Conservation (phyloP, 2,797 vertebrate species). For the Poecilia picta region DNA sequence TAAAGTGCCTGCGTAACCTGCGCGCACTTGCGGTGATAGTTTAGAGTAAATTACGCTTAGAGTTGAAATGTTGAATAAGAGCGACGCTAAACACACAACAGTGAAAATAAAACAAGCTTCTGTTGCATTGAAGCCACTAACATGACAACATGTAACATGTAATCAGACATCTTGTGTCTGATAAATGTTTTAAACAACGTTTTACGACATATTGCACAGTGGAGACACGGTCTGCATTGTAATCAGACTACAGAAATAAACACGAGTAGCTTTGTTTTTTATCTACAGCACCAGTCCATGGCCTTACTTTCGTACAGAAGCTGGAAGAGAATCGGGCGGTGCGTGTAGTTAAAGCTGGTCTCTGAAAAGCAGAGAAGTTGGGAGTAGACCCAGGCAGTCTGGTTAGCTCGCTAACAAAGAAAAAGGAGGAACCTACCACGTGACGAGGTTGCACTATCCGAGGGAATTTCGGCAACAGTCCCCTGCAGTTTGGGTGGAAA, state of each 20-base stretch:
- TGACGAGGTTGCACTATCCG: constrained; percentile 93
- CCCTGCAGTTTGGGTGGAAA: constrained; percentile 86
- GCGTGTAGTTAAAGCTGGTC: constrained; percentile 28
- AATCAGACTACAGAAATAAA: constrained; percentile 64
- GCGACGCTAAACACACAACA: not conserved
- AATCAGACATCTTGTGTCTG: constrained; percentile 9
- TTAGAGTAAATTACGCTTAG: constrained; percentile 42
- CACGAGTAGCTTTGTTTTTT: constrained; percentile 22
- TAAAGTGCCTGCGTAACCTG: constrained; percentile 33
- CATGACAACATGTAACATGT: not conserved
- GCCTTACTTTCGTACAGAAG: not conserved
- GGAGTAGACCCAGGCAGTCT: constrained; percentile 60
- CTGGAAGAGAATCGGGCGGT: not conserved
- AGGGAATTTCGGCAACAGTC: constrained; percentile 91
- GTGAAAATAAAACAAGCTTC: not conserved
- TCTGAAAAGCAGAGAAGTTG: constrained; percentile 63
- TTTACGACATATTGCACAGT: constrained; percentile 35
- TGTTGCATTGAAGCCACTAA: not conserved
- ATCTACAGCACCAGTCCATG: not conserved
- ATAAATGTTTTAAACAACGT: constrained; percentile 56
- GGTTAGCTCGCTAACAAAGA: constrained; percentile 89
- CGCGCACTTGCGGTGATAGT: constrained; percentile 20
- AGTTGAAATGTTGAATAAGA: constrained; percentile 3
- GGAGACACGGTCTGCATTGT: constrained; percentile 60
- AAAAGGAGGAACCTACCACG: constrained; percentile 96